These are phyloP conservation scores for Phalacrocorax carbo DNA, from an alignment of 2,113 vertebrate species.

Conservation along the genomic window DNA sequence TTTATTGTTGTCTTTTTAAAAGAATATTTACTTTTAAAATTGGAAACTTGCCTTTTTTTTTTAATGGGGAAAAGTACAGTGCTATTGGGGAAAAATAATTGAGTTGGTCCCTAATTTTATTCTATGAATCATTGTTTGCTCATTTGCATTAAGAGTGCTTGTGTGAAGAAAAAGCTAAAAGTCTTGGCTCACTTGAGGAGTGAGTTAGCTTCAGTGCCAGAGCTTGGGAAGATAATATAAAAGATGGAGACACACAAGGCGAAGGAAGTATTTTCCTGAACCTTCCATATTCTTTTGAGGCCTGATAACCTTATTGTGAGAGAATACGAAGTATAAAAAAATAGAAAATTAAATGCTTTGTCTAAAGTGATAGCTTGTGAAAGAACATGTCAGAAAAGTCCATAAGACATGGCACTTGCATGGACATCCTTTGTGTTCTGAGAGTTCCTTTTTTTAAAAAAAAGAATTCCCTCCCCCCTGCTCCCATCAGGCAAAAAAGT, in stretches of 20 bases:
- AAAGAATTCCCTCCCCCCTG: neutral
- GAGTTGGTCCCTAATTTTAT: neutral
- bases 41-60: neutral
- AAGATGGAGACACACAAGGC: neutral
- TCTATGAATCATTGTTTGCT: neutral
- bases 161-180: neutral
- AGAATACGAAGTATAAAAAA: neutral
- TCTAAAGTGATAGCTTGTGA: neutral
- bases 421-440: no score
- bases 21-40: neutral
- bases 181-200: neutral
- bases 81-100: neutral
- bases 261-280: neutral
- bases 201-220: neutral
- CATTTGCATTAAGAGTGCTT: neutral
- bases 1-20: neutral
- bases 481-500: neutral
- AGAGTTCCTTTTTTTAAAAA: neutral
- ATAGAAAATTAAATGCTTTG: neutral
- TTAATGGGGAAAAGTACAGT: neutral
- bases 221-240: neutral
- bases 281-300: neutral
- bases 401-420: accelerated
- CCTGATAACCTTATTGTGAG: neutral
- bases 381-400: neutral